Percentiles rank a stretch among this genome's conserved stretches.
Conservation (phyloP, 1,140 invertebrate genomes). For the Megalopta genalis region DNA sequence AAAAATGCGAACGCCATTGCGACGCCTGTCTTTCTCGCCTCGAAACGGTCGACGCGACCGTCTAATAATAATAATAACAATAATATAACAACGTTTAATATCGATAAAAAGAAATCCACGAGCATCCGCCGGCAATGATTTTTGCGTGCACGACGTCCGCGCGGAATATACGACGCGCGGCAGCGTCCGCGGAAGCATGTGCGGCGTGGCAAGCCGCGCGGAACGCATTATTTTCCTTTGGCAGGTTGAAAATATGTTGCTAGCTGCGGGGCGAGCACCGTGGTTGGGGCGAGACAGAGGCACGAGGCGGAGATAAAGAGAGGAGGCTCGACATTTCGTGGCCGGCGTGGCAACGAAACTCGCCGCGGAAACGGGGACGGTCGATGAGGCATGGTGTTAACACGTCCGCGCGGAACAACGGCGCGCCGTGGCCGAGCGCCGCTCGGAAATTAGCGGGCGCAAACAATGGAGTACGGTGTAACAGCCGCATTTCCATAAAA, state of each 20-base stretch:
- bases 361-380: conserved; percentile 10
- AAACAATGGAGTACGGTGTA: conserved; percentile 17
- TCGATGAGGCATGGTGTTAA: conserved; percentile 20
- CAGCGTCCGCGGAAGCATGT: conserved; percentile 11
- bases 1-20: too few species aligned
- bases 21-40: too few species aligned
- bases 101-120: too few species aligned
- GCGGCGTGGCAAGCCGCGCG: conserved; percentile 38
- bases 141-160: background rate
- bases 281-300: too few species aligned
- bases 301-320: background rate
- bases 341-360: conserved; percentile 6
- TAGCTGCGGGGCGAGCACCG: background rate
- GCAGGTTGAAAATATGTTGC: conserved; percentile 43
- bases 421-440: background rate
- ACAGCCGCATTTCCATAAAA: conserved; percentile 22
- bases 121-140: background rate
- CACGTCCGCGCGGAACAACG: conserved; percentile 11
- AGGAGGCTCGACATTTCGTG: conserved; percentile 31
- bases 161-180: conserved; percentile 24
- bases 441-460: conserved; percentile 30
- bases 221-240: conserved; percentile 51
- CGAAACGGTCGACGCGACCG: too few species aligned
- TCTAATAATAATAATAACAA: too few species aligned
- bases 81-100: too few species aligned